A percentile compares a stretch with the other conserved stretches of the same genome.
Evolutionary conservation across 2,797 vertebrate genomes (phyloP).

Genomic region (Malacoctenus gilli): DNA sequence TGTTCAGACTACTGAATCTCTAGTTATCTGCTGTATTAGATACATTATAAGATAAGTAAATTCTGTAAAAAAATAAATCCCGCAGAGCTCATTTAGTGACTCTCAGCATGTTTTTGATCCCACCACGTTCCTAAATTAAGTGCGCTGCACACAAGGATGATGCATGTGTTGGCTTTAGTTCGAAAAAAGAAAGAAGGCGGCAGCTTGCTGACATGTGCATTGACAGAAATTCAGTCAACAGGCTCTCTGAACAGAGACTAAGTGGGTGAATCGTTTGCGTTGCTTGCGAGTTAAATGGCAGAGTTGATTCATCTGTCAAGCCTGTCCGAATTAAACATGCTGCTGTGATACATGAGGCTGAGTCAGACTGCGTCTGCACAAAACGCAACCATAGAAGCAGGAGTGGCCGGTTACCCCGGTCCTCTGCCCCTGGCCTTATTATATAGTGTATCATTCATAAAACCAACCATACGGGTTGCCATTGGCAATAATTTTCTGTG

Average conservation of each 20-base stretch:
- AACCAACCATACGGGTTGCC: slow-evolving; percentile 12
- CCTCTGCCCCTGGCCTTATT: slow-evolving; percentile 17
- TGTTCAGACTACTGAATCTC: no score
- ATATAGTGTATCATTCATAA: slow-evolving; percentile 36
- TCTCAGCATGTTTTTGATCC: no score
- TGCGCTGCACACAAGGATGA: not conserved
- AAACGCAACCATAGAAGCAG: slow-evolving; percentile 29
- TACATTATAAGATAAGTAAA: no score
- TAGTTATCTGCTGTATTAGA: no score
- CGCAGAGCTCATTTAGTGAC: no score
- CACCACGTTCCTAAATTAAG: no score
- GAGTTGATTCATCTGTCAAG: slow-evolving; percentile 64
- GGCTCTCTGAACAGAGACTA: slow-evolving; percentile 47
- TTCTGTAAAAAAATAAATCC: no score
- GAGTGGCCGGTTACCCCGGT: slow-evolving; percentile 18
- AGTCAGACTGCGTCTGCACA: slow-evolving; percentile 59
- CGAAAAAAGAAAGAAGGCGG: slow-evolving; percentile 4
- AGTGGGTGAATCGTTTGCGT: slow-evolving; percentile 60
- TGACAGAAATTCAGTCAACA: slow-evolving; percentile 30
- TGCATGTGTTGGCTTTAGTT: slow-evolving; percentile 8
- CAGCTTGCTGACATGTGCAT: slow-evolving; percentile 18
- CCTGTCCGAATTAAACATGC: slow-evolving; percentile 60
- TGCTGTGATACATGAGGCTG: slow-evolving; percentile 38
- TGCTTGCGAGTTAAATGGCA: slow-evolving; percentile 62
- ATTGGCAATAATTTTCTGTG: not conserved